These are phyloP conservation scores for Rhyacophila evoluta DNA, from an alignment of 2,888 invertebrate genomes.

Conservation along the genomic window DNA sequence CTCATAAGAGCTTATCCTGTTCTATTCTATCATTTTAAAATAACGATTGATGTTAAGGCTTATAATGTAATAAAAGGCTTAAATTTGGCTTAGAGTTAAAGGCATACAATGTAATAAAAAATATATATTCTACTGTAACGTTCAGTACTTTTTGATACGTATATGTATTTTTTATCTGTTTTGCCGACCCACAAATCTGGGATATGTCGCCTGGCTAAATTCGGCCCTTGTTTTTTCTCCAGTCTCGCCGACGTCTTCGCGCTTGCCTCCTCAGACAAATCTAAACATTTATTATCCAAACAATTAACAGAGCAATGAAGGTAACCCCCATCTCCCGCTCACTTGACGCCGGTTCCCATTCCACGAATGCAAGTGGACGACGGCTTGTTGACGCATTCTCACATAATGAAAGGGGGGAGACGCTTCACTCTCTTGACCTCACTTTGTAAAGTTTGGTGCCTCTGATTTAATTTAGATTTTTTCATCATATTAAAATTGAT, in stretches of 20 bases:
- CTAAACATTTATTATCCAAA: conserved; percentile 43
- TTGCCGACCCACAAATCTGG: too few relatives aligned
- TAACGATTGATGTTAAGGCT: too few relatives aligned
- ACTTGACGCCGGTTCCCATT: neutral
- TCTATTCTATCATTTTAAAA: too few relatives aligned
- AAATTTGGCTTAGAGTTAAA: too few relatives aligned
- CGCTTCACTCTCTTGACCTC: neutral
- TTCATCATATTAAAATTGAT: too few relatives aligned
- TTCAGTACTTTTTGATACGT: too few relatives aligned
- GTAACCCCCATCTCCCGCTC: conserved; percentile 17
- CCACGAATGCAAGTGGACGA: conserved; percentile 11
- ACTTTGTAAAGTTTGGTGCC: neutral
- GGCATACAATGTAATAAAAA: too few relatives aligned
- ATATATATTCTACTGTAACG: too few relatives aligned
- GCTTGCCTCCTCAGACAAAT: conserved; percentile 31
- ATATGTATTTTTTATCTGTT: too few relatives aligned
- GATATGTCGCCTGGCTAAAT: neutral
- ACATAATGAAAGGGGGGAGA: neutral
- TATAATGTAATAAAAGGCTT: too few relatives aligned
- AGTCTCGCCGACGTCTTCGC: conserved; percentile 23
- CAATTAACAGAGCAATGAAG: conserved; percentile 38
- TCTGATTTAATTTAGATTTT: too few relatives aligned
- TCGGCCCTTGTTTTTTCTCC: neutral
- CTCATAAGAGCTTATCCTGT: too few relatives aligned
- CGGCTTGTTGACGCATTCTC: neutral